These are phyloP conservation scores for Drosophila suzukii DNA, from an alignment of 1,140 invertebrate genomes.

Conservation along the genomic window DNA sequence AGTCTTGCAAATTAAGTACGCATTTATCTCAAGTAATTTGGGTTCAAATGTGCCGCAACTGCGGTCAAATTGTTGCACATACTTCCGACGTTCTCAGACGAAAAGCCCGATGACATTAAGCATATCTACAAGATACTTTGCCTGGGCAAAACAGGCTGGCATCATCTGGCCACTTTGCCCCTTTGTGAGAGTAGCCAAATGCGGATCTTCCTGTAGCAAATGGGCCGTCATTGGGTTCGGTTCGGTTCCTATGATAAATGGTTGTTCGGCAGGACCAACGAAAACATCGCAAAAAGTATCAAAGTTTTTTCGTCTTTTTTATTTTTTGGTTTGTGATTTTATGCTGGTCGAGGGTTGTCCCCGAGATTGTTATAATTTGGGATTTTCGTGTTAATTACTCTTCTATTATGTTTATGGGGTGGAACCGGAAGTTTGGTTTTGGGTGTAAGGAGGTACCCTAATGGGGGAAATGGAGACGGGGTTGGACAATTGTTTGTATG, in stretches of 20 bases:
- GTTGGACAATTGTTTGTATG: slow-evolving; percentile 9
- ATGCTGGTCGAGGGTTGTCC: slow-evolving; percentile 52
- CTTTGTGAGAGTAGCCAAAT: slow-evolving; percentile 46
- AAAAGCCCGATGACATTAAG: slow-evolving; percentile 70
- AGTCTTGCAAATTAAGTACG: slow-evolving; percentile 82
- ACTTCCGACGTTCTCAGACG: slow-evolving; percentile 61
- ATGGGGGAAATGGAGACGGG: slow-evolving; percentile 19
- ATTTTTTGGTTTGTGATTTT: slow-evolving; percentile 12
- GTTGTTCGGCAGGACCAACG: slow-evolving; percentile 52
- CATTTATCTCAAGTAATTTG: slow-evolving; percentile 82
- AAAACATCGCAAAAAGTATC: slow-evolving; percentile 52
- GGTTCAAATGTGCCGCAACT: slow-evolving; percentile 82
- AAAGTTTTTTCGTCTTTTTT: slow-evolving; percentile 36
- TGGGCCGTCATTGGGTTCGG: slow-evolving; percentile 62
- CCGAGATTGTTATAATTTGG: slow-evolving; percentile 75
- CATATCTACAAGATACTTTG: slow-evolving; percentile 53
- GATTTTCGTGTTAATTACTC: slow-evolving; percentile 82
- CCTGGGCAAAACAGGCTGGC: slow-evolving; percentile 62
- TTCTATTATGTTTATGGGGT: slow-evolving; percentile 67
- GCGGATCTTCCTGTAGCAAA: slow-evolving; percentile 59
- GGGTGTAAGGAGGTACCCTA: slow-evolving; percentile 10
- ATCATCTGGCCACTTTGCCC: slow-evolving; percentile 69
- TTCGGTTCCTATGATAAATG: slow-evolving; percentile 71
- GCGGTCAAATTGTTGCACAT: slow-evolving; percentile 78
- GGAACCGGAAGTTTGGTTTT: slow-evolving; percentile 46